These are phyloP conservation scores for Murina feae DNA, from an alignment of 2,113 vertebrate genomes.

Conservation along the genomic window DNA sequence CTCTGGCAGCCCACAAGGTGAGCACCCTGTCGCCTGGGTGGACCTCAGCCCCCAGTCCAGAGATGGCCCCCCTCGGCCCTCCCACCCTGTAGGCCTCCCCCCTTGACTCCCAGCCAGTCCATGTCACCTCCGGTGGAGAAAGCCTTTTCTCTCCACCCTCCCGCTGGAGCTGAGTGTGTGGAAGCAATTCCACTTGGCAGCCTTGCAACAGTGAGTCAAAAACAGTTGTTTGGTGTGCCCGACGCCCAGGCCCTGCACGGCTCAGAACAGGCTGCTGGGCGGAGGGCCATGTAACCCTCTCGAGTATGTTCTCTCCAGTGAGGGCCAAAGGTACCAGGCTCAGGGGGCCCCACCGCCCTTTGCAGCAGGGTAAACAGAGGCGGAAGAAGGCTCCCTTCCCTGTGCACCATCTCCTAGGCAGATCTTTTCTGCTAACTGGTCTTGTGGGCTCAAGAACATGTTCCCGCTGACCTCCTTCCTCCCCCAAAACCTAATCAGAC, in stretches of 20 bases:
- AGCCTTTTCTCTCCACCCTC: slow-evolving; percentile 63
- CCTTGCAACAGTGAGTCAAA: slow-evolving; percentile 69
- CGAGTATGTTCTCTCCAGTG: neutral
- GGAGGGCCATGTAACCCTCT: slow-evolving; percentile 63
- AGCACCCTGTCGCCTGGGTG: neutral
- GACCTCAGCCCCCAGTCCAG: neutral
- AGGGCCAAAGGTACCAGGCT: neutral
- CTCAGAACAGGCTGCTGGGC: slow-evolving; percentile 63
- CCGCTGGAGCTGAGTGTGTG: slow-evolving; percentile 71
- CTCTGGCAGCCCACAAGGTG: neutral
- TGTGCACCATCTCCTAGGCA: neutral
- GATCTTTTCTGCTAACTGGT: neutral
- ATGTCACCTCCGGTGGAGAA: neutral
- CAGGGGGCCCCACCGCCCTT: neutral
- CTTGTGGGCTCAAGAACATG: neutral
- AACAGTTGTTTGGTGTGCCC: slow-evolving; percentile 78
- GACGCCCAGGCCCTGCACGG: slow-evolving; percentile 65
- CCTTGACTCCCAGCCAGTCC: neutral
- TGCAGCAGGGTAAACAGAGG: neutral
- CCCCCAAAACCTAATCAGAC: neutral
- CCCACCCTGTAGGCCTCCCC: neutral
- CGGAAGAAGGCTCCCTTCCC: neutral
- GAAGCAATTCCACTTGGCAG: slow-evolving; percentile 78
- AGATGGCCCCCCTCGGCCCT: neutral
- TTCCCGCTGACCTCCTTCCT: neutral